Percentiles rank a stretch among this genome's conserved stretches.
Evolutionary conservation across 37 sponge, comb jelly and placozoan genomes (phyloP).

Genomic region (Amphimedon queenslandica): DNA sequence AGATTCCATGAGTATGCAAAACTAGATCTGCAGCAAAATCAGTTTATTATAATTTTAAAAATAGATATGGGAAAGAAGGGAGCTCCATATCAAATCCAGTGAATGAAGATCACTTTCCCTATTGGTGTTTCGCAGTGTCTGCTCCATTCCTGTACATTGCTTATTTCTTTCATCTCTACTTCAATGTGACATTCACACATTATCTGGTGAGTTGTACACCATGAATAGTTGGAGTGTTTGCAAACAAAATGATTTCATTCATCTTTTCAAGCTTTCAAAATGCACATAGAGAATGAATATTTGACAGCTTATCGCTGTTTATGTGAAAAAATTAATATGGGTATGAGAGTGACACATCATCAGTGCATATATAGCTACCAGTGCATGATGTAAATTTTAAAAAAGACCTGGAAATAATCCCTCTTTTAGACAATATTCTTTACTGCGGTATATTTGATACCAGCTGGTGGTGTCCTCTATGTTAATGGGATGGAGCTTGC

Average conservation of each 20-base stretch:
- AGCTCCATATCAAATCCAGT: not conserved
- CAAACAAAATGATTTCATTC: too few species aligned
- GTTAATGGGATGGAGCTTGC: not conserved
- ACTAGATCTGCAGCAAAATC: not conserved
- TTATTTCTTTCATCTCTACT: not conserved
- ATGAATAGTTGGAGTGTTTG: too few species aligned
- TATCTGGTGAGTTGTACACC: not conserved
- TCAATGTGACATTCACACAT: not conserved
- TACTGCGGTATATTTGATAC: not conserved
- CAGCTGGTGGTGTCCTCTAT: conserved; percentile 1
- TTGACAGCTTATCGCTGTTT: too few species aligned
- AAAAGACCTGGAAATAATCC: too few species aligned
- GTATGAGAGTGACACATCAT: too few species aligned
- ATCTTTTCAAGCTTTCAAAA: too few species aligned
- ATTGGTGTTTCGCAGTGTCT: not conserved
- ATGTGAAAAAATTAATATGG: too few species aligned
- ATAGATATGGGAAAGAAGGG: not conserved
- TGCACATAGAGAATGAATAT: too few species aligned
- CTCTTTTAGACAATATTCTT: not conserved
- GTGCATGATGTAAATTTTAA: too few species aligned
- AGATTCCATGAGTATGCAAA: not conserved
- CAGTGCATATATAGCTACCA: too few species aligned
- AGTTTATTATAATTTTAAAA: too few species aligned
- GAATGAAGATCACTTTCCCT: conserved; percentile 1
- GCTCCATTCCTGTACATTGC: not conserved